A percentile compares a stretch with the other conserved stretches of the same genome.
Conservation (phyloP, 2,888 invertebrate genomes). For the Metalampra italica region DNA sequence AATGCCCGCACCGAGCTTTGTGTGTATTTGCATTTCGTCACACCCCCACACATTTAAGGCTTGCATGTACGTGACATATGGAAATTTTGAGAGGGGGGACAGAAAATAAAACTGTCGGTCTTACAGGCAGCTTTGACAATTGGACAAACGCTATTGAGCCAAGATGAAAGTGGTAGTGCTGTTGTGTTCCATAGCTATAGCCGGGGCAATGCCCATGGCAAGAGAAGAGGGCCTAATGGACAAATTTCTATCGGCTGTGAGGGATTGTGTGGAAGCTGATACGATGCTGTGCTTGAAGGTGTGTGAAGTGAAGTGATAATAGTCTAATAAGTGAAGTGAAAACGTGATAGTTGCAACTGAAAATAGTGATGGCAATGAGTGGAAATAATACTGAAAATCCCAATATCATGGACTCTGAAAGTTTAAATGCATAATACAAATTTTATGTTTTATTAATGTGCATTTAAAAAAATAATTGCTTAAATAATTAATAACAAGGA, state of each 20-base stretch:
- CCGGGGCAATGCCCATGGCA: constrained; percentile 55
- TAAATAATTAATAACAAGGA: too few relatives aligned
- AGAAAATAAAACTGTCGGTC: constrained; percentile 64
- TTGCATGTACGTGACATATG: constrained; percentile 60
- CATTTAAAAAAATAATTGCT: too few relatives aligned
- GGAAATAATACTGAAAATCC: neutral
- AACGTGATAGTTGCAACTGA: neutral
- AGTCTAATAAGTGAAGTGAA: neutral
- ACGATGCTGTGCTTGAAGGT: constrained; percentile 87
- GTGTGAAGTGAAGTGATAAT: constrained; percentile 60
- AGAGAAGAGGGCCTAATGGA: constrained; percentile 62
- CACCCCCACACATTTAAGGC: constrained; percentile 28
- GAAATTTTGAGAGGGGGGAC: constrained; percentile 52
- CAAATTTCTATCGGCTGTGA: constrained; percentile 66
- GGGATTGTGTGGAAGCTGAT: constrained; percentile 84
- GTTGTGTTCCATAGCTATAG: constrained; percentile 49
- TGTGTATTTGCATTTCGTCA: constrained; percentile 40
- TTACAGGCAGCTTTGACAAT: constrained; percentile 61
- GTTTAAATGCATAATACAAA: too few relatives aligned
- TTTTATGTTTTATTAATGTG: neutral
- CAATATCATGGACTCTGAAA: neutral
- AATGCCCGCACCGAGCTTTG: constrained; percentile 23
- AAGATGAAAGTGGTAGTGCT: constrained; percentile 64
- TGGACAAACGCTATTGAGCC: constrained; percentile 48
- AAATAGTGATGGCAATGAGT: neutral